Conservation (phyloP, 2,113 vertebrate species). For the Ammodramus savannarum region DNA sequence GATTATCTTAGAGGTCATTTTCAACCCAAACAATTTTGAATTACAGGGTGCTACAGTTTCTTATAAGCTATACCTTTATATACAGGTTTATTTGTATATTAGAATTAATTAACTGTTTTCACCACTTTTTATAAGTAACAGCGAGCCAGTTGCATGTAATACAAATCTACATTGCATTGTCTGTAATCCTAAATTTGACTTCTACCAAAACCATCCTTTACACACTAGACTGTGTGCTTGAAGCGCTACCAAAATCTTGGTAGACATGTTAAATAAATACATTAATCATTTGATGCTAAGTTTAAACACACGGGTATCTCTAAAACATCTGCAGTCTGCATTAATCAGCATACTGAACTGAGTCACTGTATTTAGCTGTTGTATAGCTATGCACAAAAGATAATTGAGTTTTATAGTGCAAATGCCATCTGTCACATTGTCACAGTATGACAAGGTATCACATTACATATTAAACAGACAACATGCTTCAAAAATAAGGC, state of each 20-base stretch:
- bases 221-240: not conserved
- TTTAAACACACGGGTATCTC: constrained; percentile 19
- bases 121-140: not conserved
- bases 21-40: not conserved
- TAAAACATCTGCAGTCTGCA: constrained; percentile 66
- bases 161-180: not conserved
- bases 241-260: not conserved
- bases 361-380: constrained; percentile 60
- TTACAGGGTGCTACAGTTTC: not conserved
- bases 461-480: constrained; percentile 75
- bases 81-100: not conserved
- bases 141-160: not conserved
- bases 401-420: constrained; percentile 69
- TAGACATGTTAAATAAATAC: not conserved
- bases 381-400: constrained; percentile 67
- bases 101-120: not conserved
- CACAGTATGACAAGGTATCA: constrained; percentile 73
- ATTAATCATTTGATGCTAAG: not conserved
- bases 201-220: not conserved
- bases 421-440: constrained; percentile 72
- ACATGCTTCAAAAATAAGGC: constrained; percentile 57
- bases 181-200: not conserved
- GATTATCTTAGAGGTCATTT: not conserved
- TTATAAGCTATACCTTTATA: not conserved
- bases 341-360: constrained; percentile 53